Base-by-base conservation (phyloP, 92 coral and sea anemone species). In the Epizoanthus rinbou region DNA sequence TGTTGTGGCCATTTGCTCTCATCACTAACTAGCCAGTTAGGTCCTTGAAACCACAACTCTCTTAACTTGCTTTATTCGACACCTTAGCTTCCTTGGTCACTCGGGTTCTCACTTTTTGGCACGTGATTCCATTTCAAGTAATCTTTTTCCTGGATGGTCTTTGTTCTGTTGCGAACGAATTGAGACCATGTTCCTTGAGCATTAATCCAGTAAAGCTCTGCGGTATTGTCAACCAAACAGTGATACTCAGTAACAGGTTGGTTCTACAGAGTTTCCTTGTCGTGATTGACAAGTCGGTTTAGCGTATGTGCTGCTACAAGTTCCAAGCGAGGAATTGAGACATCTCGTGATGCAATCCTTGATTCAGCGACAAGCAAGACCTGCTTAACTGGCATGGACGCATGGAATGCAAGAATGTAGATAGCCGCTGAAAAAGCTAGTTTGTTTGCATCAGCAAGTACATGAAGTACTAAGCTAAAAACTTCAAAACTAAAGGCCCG, bases 401-500 rank as follows among this genome's bases (percentile, higher is more conserved):
- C n/a, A 52, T 90, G 81, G 41, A 65, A 69, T 15, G 78, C 86
- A 23, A 87, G 65, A 10, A 85, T 22, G 28, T 85, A 87, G 1
- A 85, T 14, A 18, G 86, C 86, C 21, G 64, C 90, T 9, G 85
- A 85, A 13, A 86, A 87, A 0, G 87, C 88, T 19, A 39, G 3
- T 69, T 83, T 78, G 80, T 90, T 87, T 9, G 90, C 90, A 45
- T 90, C 88, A 23, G 89, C 50, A 76, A 91, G 87, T 3, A 91
- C 89, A 79, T 88, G 91, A 0, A 85, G 9, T 5, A 57, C 60
- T 33, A 90, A 56, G n/a, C n/a, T n/a, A n/a, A n/a, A n/a, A n/a
- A n/a, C n/a, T n/a, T n/a, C n/a, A n/a, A n/a, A n/a, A n/a, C n/a
- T n/a, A n/a, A n/a, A n/a, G n/a, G n/a, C n/a, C n/a, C n/a, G n/a